Percentiles rank a stretch among this genome's conserved stretches.
These are phyloP conservation scores for Sinhomidia bicolor DNA, from an alignment of 2,888 invertebrate species.

Conservation along the genomic window DNA sequence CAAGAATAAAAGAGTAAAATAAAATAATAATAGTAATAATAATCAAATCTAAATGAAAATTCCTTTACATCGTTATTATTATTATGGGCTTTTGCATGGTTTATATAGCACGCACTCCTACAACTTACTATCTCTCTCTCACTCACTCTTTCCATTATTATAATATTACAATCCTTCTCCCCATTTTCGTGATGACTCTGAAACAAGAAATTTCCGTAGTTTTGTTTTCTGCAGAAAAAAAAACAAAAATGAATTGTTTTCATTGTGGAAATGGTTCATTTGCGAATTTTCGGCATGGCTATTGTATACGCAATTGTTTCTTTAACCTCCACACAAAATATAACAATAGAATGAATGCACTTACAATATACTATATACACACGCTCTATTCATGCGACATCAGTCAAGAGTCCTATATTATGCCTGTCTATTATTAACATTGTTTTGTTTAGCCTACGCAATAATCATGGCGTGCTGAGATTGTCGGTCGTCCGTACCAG, in stretches of 20 bases:
- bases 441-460: not conserved
- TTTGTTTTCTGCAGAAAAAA: constrained; percentile 14
- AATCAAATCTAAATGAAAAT: constrained; percentile 20
- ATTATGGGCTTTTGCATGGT: not conserved
- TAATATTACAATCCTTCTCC: no score
- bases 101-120: not conserved
- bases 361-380: not conserved
- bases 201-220: constrained; percentile 49
- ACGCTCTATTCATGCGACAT: not conserved
- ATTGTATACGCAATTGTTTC: constrained; percentile 18
- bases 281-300: constrained; percentile 45
- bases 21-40: not conserved
- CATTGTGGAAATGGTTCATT: constrained; percentile 57
- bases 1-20: not conserved
- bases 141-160: no score
- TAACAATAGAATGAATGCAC: not conserved
- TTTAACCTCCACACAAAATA: constrained; percentile 38
- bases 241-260: constrained; percentile 19
- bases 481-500: constrained; percentile 33
- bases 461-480: not conserved
- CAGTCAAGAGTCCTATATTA: not conserved
- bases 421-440: constrained; percentile 2
- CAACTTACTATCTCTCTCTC: no score
- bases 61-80: not conserved
- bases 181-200: constrained; percentile 3